Evolutionary conservation across 1,140 invertebrate species (phyloP), one percentile per base, ranked within the genome.

Genomic region (Pteromalus puparum): DNA sequence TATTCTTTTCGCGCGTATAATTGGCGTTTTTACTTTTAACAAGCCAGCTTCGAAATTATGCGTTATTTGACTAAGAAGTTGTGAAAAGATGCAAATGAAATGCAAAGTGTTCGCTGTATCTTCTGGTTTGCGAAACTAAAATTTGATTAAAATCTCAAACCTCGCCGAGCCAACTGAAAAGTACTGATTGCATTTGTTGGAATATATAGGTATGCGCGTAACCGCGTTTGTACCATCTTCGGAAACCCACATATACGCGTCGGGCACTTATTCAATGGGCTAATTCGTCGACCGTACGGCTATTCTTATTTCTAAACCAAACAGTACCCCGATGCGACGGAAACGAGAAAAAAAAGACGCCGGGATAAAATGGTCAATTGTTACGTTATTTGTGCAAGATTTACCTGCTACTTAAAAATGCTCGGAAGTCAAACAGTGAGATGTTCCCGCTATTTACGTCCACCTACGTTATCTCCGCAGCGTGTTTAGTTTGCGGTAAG

Each of bases 371-470:
- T 21, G 53, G 7, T 0, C 53, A n/a, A 61, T n/a, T n/a, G 53
- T 61, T 61, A 18, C 53, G 53, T 61, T 61, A 61, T 61, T 21
- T 21, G 53, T 18, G 53, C 7, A 61, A 21, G 53, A 61, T 61
- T 61, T 61, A 61, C n/a, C 53, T 7, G 53, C 18, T n/a, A 61
- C 53, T 61, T 61, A n/a, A n/a, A n/a, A n/a, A n/a, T n/a, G 18
- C 13, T 70, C 68, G 28, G 68, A 28, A 70, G 68, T 70, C 24
- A 28, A 30, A 70, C 68, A 30, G 68, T 70, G 68, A 70, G 68
- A 70, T 70, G 28, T 26, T 28, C 68, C 28, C 68, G 24, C 15
- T 18, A 70, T 70, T 70, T 70, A 70, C 26, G 68, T 70, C 68
- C 68, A 26, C 68, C 68, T 18, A 70, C 68, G 68, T 13, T 12